These are phyloP conservation scores for Dendrocincla tyrannina DNA, from an alignment of 2,797 vertebrate species.

Conservation along the genomic window DNA sequence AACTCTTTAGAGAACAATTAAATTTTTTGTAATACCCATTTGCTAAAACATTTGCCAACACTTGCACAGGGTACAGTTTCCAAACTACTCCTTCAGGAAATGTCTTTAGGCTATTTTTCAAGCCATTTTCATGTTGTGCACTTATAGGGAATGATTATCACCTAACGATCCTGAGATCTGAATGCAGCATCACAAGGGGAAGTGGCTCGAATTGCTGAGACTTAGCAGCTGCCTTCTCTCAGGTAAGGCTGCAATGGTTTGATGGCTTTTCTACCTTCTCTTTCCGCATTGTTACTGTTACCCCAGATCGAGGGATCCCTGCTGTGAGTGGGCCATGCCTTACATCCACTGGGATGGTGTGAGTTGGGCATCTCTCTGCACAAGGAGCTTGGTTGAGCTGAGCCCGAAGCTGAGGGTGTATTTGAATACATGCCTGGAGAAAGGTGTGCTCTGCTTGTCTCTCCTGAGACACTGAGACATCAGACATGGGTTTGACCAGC, in stretches of 20 bases:
- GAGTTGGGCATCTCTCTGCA: background rate
- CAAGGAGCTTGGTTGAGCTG: background rate
- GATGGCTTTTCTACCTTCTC: background rate
- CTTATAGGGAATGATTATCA: background rate
- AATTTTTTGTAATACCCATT: background rate
- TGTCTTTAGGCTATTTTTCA: background rate
- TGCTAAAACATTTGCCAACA: background rate
- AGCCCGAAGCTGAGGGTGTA: background rate
- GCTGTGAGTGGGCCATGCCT: background rate
- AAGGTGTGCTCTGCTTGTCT: background rate
- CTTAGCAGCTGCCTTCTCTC: background rate
- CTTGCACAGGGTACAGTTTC: background rate
- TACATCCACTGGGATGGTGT: background rate
- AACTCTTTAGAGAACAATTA: background rate
- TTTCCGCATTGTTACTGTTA: background rate
- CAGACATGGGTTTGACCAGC: background rate
- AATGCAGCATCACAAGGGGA: background rate
- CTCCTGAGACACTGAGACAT: accelerated
- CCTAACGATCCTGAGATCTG: background rate
- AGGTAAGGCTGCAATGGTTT: background rate
- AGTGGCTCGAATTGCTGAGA: background rate
- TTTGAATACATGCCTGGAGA: background rate
- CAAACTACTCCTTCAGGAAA: background rate
- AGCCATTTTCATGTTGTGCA: background rate
- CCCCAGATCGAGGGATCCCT: background rate